Percentiles rank a stretch among this genome's conserved stretches.
Evolutionary conservation across 2,888 invertebrate genomes (phyloP).

Genomic region (Drosophila seclusa): DNA sequence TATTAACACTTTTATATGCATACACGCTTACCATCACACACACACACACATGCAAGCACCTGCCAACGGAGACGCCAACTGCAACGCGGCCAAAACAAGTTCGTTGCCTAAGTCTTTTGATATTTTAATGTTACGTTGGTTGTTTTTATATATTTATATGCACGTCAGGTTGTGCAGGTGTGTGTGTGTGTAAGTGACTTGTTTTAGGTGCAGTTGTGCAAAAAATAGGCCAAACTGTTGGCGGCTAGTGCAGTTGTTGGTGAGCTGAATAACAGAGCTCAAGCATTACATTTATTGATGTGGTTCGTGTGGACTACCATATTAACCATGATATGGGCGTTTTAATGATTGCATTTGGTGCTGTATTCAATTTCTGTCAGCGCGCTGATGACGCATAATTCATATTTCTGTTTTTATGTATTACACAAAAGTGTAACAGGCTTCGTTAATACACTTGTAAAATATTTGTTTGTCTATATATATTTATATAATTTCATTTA

Average conservation of each 20-base stretch:
- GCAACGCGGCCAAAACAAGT: constrained; percentile 63
- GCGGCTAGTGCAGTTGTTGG: constrained; percentile 53
- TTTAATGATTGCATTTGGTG: constrained; percentile 19
- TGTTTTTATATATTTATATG: constrained; percentile 57
- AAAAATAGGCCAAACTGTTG: constrained; percentile 77
- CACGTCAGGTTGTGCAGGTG: constrained; percentile 37
- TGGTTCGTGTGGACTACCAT: constrained; percentile 2
- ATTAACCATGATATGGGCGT: constrained; percentile 19
- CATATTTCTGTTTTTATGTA: not conserved
- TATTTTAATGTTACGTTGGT: constrained; percentile 61
- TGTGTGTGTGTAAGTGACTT: constrained; percentile 41
- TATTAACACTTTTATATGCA: constrained; percentile 74
- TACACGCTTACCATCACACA: constrained; percentile 32
- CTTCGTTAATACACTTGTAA: not conserved
- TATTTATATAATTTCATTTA: not conserved
- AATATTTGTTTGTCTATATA: not conserved
- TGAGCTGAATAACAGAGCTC: constrained; percentile 44
- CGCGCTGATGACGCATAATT: not conserved
- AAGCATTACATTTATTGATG: constrained; percentile 42
- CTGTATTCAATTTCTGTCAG: constrained; percentile 10
- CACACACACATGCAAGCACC: constrained; percentile 30
- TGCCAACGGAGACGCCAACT: constrained; percentile 43
- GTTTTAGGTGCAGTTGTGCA: constrained; percentile 63
- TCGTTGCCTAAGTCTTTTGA: constrained; percentile 74
- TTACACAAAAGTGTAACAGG: not conserved